Evolutionary conservation across 2,888 invertebrate species (phyloP), one percentile per base, ranked within the genome.

Genomic region (Tetragonisca angustula): DNA sequence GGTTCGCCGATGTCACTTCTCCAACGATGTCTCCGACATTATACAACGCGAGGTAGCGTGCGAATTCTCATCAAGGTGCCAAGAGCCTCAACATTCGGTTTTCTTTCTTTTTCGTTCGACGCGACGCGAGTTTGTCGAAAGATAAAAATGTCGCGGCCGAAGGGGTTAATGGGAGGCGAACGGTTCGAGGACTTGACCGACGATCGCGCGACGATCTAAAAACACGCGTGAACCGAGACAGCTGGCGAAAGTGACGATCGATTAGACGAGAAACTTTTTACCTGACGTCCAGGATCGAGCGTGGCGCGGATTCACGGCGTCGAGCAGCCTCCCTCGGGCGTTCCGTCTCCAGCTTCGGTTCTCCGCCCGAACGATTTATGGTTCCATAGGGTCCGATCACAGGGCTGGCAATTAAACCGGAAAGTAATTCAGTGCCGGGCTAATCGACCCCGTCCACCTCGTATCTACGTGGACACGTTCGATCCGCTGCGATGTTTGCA

Each of bases 341-440:
- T 15, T 50, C 50, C 2, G 32, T 27, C 11, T 2, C 3, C 32
- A 32, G 4, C 2, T 19, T 36, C 76, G 17, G 21, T 71, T 65
- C 32, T 32, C n/a, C 54, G 61, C n/a, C 27, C 50, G 15, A 32
- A 36, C 52, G 77, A 79, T 86, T 82, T 86, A 82, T 85, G 74
- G 85, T 68, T 50, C 71, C 70, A 9, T 67, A n/a, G 70, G 78
- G 54, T 69, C 75, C 72, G 68, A 84, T 84, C 76, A 82, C 62
- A 70, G 65, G 27, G 43, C 61, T 76, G 73, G 69, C 72, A 76
- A 83, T 83, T 84, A 77, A 86, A 68, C 67, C 74, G 59, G 80
- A 73, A 69, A 81, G 83, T 87, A 87, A 85, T 82, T 74, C 74
- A 62, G 65, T 76, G 27, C 67, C 32, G 11, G 43, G 73, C 67